Conservation (phyloP, 2,113 vertebrate genomes). For the human (Homo sapiens) region DNA sequence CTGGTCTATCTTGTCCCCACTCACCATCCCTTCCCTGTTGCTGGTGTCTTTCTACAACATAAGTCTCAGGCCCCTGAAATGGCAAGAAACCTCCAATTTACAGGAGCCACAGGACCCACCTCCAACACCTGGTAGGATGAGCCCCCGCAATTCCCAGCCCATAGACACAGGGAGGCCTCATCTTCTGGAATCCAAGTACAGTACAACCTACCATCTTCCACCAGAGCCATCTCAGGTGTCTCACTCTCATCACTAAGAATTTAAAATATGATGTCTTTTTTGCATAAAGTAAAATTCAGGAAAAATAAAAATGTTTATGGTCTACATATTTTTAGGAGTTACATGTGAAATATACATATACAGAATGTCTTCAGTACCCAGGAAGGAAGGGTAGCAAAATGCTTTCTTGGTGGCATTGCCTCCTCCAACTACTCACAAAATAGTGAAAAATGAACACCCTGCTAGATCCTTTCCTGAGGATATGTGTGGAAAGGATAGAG, state of each 20-base stretch:
- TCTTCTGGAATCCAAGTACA: background rate
- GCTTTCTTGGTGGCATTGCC: background rate
- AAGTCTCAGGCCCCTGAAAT: background rate
- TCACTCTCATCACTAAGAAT: background rate
- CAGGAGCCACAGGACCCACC: background rate
- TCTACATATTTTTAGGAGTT: background rate
- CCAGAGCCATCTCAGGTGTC: background rate
- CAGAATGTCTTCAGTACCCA: background rate
- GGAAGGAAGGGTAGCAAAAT: background rate
- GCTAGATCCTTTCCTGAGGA: background rate
- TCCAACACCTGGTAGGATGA: accelerated
- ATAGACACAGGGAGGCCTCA: background rate
- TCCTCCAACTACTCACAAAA: background rate
- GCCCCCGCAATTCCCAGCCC: background rate
- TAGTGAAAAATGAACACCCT: background rate
- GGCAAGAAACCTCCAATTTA: background rate
- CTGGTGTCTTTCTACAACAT: background rate
- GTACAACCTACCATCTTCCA: background rate
- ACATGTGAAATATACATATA: background rate
- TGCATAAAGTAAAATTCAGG: background rate
- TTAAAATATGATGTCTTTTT: background rate
- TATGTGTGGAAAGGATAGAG: background rate
- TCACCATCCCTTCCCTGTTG: background rate
- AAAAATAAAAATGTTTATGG: background rate
- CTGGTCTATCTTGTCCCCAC: too few relatives aligned